Percentiles rank a stretch among this genome's conserved stretches.
Conservation (phyloP, 2,888 invertebrate species). For the Amitus sp. region DNA sequence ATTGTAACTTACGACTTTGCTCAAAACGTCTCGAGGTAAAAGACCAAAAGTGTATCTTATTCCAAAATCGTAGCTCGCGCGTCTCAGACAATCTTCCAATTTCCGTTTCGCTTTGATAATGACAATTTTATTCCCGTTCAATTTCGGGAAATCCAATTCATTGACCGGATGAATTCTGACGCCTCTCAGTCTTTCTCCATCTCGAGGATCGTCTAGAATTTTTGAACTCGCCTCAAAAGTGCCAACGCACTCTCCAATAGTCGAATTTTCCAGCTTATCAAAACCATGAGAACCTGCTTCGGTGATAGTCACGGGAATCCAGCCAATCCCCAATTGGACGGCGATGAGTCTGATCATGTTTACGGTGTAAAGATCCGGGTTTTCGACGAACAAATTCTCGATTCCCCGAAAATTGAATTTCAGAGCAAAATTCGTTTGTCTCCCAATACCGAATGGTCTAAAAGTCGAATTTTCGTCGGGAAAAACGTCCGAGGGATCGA, state of each 20-base stretch:
- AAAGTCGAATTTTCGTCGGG: constrained; percentile 27
- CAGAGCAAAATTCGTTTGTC: constrained; percentile 37
- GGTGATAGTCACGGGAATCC: constrained; percentile 20
- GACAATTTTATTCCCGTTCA: constrained; percentile 38
- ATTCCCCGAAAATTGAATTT: constrained; percentile 45
- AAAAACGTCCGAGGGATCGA: constrained; percentile 22
- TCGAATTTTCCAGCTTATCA: constrained; percentile 42
- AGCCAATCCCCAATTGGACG: constrained; percentile 46
- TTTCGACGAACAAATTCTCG: constrained; percentile 38
- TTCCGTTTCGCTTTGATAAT: constrained; percentile 38
- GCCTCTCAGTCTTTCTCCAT: constrained; percentile 11
- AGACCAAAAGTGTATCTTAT: constrained; percentile 42
- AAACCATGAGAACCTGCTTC: constrained; percentile 40
- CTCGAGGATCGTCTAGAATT: constrained; percentile 9
- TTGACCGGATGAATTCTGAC: constrained; percentile 24
- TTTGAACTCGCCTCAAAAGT: constrained; percentile 34
- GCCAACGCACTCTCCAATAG: constrained; percentile 44
- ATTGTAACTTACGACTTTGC: constrained; percentile 44
- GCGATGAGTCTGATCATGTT: constrained; percentile 45
- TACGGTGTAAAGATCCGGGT: constrained; percentile 28
- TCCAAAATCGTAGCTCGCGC: constrained; percentile 41
- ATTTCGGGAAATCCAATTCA: constrained; percentile 33
- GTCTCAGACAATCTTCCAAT: constrained; percentile 37
- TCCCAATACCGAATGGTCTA: constrained; percentile 30
- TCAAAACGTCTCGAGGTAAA: constrained; percentile 36